These are phyloP conservation scores for Zeugodacus cucurbitae DNA, from an alignment of 1,140 invertebrate species.

Conservation along the genomic window DNA sequence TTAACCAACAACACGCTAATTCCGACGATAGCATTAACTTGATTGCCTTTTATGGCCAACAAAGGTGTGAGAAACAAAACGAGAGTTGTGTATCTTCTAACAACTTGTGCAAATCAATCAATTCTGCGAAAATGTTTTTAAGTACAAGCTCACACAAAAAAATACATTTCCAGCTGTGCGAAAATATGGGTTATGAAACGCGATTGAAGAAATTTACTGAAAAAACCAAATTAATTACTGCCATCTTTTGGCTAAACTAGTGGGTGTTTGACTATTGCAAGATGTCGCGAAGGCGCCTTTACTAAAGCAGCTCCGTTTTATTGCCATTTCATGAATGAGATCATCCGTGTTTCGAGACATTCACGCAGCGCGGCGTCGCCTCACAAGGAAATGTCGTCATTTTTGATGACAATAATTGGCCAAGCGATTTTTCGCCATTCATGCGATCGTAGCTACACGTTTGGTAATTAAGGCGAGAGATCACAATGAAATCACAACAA, in stretches of 20 bases:
- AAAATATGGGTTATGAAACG: neutral
- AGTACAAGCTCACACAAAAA: too few relatives aligned
- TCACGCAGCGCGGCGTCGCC: neutral
- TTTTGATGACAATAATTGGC: slow-evolving; percentile 34
- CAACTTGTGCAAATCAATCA: neutral
- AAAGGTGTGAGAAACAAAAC: neutral
- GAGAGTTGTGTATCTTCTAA: neutral
- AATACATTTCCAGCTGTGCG: neutral
- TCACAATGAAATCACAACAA: neutral
- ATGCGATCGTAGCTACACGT: neutral
- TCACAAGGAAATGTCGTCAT: slow-evolving; percentile 23
- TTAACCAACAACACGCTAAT: neutral
- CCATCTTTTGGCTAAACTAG: neutral
- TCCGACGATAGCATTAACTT: neutral
- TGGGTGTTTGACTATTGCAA: slow-evolving; percentile 15
- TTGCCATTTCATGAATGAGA: neutral
- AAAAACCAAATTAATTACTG: neutral
- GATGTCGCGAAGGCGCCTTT: neutral
- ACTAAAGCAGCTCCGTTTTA: neutral
- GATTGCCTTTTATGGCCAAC: neutral
- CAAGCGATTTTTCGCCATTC: neutral
- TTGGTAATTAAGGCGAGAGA: neutral
- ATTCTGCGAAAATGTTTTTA: neutral
- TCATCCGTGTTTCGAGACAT: neutral
- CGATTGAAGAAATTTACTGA: neutral